These are phyloP conservation scores for Lycaena phlaeas DNA, from an alignment of 2,888 invertebrate genomes.

Conservation along the genomic window DNA sequence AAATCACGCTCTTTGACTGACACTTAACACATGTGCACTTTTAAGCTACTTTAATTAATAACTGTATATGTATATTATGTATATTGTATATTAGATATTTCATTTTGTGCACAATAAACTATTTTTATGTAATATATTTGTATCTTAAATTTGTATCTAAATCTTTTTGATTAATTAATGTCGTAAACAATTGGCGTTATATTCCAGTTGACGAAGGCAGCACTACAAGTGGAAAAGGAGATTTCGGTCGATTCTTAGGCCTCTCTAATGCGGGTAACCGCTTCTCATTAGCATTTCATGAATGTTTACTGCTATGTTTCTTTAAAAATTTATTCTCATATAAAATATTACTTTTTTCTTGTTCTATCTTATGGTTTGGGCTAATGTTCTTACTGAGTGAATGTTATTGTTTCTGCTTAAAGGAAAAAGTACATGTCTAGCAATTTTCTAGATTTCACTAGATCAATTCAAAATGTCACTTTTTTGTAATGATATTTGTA, in stretches of 20 bases:
- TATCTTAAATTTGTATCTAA: background rate
- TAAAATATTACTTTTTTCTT: slow-evolving; percentile 23
- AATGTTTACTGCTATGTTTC: slow-evolving; percentile 31
- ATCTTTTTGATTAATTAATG: background rate
- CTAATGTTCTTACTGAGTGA: too few relatives aligned
- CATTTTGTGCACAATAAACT: slow-evolving; percentile 8
- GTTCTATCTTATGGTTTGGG: slow-evolving; percentile 3
- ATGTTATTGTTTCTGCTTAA: slow-evolving; percentile 19
- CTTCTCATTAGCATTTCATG: slow-evolving; percentile 38
- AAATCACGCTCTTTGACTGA: slow-evolving; percentile 42
- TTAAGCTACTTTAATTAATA: slow-evolving; percentile 39
- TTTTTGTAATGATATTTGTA: background rate
- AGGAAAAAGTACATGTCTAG: background rate
- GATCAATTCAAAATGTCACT: background rate
- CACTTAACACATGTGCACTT: slow-evolving; percentile 38
- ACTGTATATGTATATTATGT: slow-evolving; percentile 26
- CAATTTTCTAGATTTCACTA: background rate
- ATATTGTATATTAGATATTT: slow-evolving; percentile 15
- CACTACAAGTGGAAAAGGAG: slow-evolving; percentile 60
- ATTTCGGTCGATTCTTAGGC: slow-evolving; percentile 79
- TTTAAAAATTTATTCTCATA: slow-evolving; percentile 14
- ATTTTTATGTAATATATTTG: background rate
- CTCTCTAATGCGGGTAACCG: slow-evolving; percentile 76
- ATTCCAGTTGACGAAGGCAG: slow-evolving; percentile 71
- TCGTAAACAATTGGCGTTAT: slow-evolving; percentile 36